Base-by-base conservation (phyloP, 2,113 vertebrate genomes). In the Peromyscus leucopus region DNA sequence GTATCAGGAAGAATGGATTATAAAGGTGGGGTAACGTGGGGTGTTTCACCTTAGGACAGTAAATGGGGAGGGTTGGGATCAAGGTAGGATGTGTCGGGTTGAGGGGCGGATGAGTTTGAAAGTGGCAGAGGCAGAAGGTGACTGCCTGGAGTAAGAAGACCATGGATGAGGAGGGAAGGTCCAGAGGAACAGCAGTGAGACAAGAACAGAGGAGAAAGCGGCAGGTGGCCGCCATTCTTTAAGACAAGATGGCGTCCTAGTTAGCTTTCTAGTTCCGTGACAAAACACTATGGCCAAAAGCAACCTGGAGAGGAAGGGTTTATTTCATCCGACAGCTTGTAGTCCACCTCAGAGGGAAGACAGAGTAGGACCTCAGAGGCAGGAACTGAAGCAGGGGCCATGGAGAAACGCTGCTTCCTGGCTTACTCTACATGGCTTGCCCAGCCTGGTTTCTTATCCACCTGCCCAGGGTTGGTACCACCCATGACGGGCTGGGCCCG, bases 191-290 rank as follows among this genome's bases (percentile, higher is more conserved):
- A 65, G 24, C 71, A 83, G 22, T 21, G 26, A 82, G 51, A n/a
- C 33, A 21, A 15, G 0, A 1, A 46, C 0, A 6, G 21, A 78
- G 3, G 36, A 21, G 46, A 74, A 57, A 26, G 33, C 1, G 6
- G 51, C 59, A 10, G 57, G 19, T 36, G 31, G 48, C 24, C 1
- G 19, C 17, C 13, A 1, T 21, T 36, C 69, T 61, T 65, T 76
- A 42, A 78, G 71, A 83, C 21, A 63, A 42, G 59, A 42, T 63
- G 16, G 59, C 0, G 7, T 42, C 59, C 82, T 42, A 31, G 15
- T 31, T 17, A 63, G 39, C 24, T 63, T 84, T 84, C 59, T 84
- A 31, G 17, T 42, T 63, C n/a, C 42, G n/a, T 63, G 24, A 63
- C 39, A 63, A 42, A 84, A 84, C 7, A 19, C 59, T 42, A 63